Conservation (phyloP, 2,888 invertebrate genomes). For the Napeogenes inachia region DNA sequence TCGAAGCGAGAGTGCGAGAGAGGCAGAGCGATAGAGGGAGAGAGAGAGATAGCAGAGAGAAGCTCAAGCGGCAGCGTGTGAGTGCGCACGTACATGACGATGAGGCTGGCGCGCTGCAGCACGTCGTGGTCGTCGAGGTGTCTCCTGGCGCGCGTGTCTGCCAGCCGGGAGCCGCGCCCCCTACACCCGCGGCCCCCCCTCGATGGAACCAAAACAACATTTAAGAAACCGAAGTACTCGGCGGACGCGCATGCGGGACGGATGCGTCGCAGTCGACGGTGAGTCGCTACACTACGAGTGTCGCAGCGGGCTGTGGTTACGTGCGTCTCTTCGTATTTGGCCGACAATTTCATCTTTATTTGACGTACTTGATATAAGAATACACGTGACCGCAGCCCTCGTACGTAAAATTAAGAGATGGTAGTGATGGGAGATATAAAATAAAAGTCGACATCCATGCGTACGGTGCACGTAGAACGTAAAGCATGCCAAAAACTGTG, state of each 20-base stretch:
- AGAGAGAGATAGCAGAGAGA: neutral
- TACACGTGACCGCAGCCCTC: too few relatives aligned
- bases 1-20: slow-evolving; percentile 23
- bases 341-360: too few relatives aligned
- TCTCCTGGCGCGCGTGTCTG: slow-evolving; percentile 70
- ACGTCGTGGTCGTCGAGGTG: slow-evolving; percentile 86
- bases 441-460: slow-evolving; percentile 60
- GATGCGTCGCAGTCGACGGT: slow-evolving; percentile 10
- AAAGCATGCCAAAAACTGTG: slow-evolving; percentile 49
- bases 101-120: slow-evolving; percentile 90
- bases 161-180: slow-evolving; percentile 61
- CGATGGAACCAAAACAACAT: neutral
- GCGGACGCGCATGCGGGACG: too few relatives aligned
- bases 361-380: too few relatives aligned
- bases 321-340: slow-evolving; percentile 48
- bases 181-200: slow-evolving; percentile 49
- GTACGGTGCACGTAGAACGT: slow-evolving; percentile 40
- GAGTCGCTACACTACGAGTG: slow-evolving; percentile 40
- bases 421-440: slow-evolving; percentile 36
- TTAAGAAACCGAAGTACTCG: too few relatives aligned
- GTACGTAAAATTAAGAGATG: slow-evolving; percentile 22
- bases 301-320: slow-evolving; percentile 46
- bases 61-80: slow-evolving; percentile 12
- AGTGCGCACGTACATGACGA: slow-evolving; percentile 85
- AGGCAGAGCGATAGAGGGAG: slow-evolving; percentile 13